Percentiles rank a stretch among this genome's conserved stretches.
Evolutionary conservation across 2,888 invertebrate species (phyloP).

Genomic region (Polietes domitor): DNA sequence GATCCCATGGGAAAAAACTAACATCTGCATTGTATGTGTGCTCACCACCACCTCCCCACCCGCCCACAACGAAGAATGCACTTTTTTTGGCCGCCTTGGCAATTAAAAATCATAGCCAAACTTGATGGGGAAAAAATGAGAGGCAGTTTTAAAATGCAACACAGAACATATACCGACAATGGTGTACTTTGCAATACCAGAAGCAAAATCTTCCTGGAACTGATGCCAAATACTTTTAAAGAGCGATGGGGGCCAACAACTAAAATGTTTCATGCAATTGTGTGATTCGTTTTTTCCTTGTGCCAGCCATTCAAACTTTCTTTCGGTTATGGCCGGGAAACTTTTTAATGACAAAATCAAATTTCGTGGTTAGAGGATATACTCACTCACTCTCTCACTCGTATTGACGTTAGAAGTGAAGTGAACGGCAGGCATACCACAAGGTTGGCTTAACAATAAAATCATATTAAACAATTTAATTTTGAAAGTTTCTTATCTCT

Average conservation of each 20-base stretch:
- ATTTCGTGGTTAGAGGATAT: conserved; percentile 23
- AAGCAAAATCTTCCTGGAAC: background rate
- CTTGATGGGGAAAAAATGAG: conserved; percentile 23
- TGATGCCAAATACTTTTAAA: background rate
- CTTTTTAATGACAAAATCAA: conserved; percentile 47
- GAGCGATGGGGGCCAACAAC: background rate
- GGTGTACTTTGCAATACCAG: conserved; percentile 27
- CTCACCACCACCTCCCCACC: background rate
- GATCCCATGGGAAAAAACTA: conserved; percentile 11
- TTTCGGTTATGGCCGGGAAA: conserved; percentile 30
- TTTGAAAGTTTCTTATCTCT: conserved; percentile 1
- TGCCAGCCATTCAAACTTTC: conserved; percentile 11
- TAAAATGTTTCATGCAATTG: conserved; percentile 53
- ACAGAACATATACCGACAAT: conserved; percentile 32
- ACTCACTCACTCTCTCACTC: too few relatives aligned
- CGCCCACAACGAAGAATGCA: background rate
- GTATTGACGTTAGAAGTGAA: background rate
- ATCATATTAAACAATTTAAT: conserved; percentile 25
- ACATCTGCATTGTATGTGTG: conserved; percentile 5
- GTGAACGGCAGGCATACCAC: conserved; percentile 12
- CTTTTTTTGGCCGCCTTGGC: conserved; percentile 12
- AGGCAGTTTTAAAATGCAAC: conserved; percentile 21
- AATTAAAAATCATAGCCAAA: conserved; percentile 49
- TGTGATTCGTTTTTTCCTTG: conserved; percentile 1
- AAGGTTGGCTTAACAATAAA: conserved; percentile 9